Evolutionary conservation across 1,140 invertebrate species (phyloP), one percentile per base, ranked within the genome.

Genomic region (Thrips palmi): DNA sequence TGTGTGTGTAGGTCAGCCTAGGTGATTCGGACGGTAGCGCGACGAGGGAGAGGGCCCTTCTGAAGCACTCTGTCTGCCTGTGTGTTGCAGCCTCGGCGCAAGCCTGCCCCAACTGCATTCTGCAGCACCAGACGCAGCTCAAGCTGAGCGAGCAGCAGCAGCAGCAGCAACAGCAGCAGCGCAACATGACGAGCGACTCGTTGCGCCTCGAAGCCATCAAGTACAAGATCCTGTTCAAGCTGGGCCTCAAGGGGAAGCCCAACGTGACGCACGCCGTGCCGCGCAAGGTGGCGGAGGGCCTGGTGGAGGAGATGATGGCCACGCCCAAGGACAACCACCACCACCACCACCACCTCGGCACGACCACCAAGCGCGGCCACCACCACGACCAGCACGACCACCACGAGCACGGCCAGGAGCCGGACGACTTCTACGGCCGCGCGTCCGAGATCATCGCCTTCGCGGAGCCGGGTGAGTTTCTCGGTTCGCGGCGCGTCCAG

Each of bases 391-490:
- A 17, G 34, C 42, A 10, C 38, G 51, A 8, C n/a, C n/a, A n/a
- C n/a, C n/a, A n/a, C n/a, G n/a, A n/a, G n/a, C 49, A 55, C 10
- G 60, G 60, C 28, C 59, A 64, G 23, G 64, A 65, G 38, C 57
- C 63, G 11, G 77, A 81, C 49, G 77, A 80, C 47, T 80, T 76
- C 50, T 79, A 77, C 55, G 78, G 73, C 8, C 70, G 70, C 41
- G 81, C 78, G 4, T 76, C 76, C 18, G 78, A 83, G 56, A 80
- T 84, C 47, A 81, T 83, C 46, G 72, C 75, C 10, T 84, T 84
- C 52, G 77, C 77, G 4, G 78, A 82, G 53, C 70, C 71, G 58
- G 79, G 79, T 81, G 60, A 68, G 65, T 56, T 21, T 6, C 24
- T 35, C n/a, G 37, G 21, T n/a, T n/a, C n/a, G n/a, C n/a, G n/a